A percentile compares a stretch with the other conserved stretches of the same genome.
Evolutionary conservation across 2,888 invertebrate species (phyloP).

Genomic region (Thyatira batis): DNA sequence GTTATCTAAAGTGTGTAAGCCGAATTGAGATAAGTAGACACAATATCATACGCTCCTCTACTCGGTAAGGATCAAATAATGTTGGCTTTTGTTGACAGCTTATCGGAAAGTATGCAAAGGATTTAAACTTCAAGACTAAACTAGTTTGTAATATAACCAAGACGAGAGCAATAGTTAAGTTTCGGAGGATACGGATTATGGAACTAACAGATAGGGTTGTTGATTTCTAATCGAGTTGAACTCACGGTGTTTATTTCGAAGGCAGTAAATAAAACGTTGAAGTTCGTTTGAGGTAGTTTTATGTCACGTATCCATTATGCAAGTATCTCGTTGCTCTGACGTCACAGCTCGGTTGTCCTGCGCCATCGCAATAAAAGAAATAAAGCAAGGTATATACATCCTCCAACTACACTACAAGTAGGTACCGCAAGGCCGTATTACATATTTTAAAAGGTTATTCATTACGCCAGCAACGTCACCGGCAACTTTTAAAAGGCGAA

Average conservation of each 20-base stretch:
- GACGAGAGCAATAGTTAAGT: not conserved
- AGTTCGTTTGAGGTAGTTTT: not conserved
- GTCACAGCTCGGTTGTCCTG: not conserved
- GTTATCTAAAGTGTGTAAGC: not conserved
- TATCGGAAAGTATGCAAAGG: not conserved
- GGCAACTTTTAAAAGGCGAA: not conserved
- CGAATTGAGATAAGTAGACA: not conserved
- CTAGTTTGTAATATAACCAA: not conserved
- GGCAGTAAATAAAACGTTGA: not conserved
- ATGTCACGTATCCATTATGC: not conserved
- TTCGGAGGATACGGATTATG: not conserved
- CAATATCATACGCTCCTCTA: not conserved
- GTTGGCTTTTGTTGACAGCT: not conserved
- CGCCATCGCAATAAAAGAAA: slow-evolving; percentile 2
- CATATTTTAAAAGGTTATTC: not conserved
- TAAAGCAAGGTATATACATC: slow-evolving; percentile 1
- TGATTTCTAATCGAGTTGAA: not conserved
- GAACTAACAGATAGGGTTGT: not conserved
- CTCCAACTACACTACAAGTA: not conserved
- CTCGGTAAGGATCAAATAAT: not conserved
- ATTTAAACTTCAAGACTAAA: not conserved
- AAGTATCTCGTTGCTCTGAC: not conserved
- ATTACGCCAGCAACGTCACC: not conserved
- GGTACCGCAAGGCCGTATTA: not conserved
- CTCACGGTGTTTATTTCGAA: not conserved